Percentiles rank a stretch among this genome's conserved stretches.
These are phyloP conservation scores for Chondrosia reniformis DNA, from an alignment of 37 sponge, comb jelly and placozoan species.

Conservation along the genomic window DNA sequence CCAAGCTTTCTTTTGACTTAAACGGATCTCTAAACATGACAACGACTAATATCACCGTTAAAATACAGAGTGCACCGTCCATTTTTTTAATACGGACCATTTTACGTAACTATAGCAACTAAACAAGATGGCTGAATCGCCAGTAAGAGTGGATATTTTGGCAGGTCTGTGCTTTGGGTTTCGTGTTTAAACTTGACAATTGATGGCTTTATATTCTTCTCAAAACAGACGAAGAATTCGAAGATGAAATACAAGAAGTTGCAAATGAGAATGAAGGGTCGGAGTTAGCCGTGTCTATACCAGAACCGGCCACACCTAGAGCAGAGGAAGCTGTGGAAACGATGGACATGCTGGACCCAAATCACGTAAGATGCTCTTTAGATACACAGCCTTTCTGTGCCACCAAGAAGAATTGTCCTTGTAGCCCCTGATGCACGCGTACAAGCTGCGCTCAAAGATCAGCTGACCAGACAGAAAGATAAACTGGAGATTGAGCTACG, in stretches of 20 bases:
- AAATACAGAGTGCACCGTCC: too few species aligned
- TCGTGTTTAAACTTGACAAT: too few species aligned
- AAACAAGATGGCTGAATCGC: background rate
- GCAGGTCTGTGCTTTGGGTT: too few species aligned
- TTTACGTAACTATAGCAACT: background rate
- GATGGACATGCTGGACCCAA: slow-evolving; percentile 87
- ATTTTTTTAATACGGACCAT: too few species aligned
- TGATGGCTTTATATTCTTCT: background rate
- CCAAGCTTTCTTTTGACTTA: too few species aligned
- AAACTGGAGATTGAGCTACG: slow-evolving; percentile 77
- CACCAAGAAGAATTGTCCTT: background rate
- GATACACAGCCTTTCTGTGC: background rate
- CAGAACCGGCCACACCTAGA: background rate
- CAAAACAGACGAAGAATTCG: slow-evolving; percentile 2
- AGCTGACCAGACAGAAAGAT: slow-evolving; percentile 88
- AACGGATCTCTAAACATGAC: too few species aligned
- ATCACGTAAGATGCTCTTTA: slow-evolving; percentile 69
- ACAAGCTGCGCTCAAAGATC: slow-evolving; percentile 89
- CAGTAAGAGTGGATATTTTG: too few species aligned
- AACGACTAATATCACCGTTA: too few species aligned
- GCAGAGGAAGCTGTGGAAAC: slow-evolving; percentile 72
- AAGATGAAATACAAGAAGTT: slow-evolving; percentile 10
- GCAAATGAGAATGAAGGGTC: background rate
- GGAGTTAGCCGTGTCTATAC: background rate
- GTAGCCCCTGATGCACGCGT: slow-evolving; percentile 96